These are phyloP conservation scores for Columba guinea DNA, from an alignment of 2,797 vertebrate species.

Conservation along the genomic window DNA sequence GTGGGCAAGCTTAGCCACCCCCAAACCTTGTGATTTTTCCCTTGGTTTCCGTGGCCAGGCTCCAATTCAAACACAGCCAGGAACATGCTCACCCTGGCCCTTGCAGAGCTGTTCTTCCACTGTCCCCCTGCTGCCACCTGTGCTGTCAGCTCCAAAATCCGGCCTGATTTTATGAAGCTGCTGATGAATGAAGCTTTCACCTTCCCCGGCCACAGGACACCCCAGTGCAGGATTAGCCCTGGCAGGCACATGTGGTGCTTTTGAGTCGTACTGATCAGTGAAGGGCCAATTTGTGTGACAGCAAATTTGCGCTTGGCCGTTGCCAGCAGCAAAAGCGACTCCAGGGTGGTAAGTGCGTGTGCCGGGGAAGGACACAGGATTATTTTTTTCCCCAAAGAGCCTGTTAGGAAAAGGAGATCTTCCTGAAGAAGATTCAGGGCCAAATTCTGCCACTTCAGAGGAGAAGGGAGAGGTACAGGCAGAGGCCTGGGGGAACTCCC, in stretches of 20 bases:
- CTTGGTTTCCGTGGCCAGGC: fast-evolving
- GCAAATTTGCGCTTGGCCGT: background rate
- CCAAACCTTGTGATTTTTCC: background rate
- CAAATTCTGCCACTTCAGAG: background rate
- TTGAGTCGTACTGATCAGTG: background rate
- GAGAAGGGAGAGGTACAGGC: background rate
- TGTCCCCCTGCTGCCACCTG: background rate
- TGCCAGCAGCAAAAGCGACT: background rate
- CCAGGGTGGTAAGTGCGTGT: fast-evolving
- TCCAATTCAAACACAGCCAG: background rate
- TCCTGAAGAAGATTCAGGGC: background rate
- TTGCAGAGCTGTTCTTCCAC: background rate
- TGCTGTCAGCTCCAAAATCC: background rate
- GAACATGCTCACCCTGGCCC: background rate
- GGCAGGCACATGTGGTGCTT: fast-evolving
- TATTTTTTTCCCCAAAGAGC: background rate
- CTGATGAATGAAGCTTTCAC: background rate
- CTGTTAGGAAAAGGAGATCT: background rate
- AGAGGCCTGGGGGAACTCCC: background rate
- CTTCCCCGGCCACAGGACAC: fast-evolving
- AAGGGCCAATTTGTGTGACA: background rate
- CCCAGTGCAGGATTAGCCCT: fast-evolving
- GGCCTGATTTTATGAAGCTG: background rate
- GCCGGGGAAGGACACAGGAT: fast-evolving
- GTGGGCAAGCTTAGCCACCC: background rate